These are phyloP conservation scores for Rhodeus uyekii DNA, from an alignment of 2,797 vertebrate species.

Conservation along the genomic window DNA sequence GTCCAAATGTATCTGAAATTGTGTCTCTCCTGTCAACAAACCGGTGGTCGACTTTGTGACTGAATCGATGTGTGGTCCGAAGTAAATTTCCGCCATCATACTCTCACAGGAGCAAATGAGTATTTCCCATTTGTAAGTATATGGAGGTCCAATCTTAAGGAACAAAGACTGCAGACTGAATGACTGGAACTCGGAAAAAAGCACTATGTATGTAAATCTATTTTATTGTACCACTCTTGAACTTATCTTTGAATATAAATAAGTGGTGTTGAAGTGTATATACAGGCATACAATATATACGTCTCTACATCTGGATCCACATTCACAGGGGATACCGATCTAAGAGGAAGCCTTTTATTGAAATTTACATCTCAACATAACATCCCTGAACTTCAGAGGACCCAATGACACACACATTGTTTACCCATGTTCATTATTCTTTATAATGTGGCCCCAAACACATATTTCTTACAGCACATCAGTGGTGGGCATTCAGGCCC, in stretches of 20 bases:
- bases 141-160: slow-evolving; percentile 17
- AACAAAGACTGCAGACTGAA: slow-evolving; percentile 28
- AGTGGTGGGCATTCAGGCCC: slow-evolving; percentile 51
- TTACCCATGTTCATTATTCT: slow-evolving; percentile 28
- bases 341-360: slow-evolving; percentile 9
- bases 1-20: neutral
- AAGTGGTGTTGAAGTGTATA: neutral
- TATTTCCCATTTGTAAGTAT: slow-evolving; percentile 29
- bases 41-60: neutral
- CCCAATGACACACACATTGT: slow-evolving; percentile 37
- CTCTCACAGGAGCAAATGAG: slow-evolving; percentile 1
- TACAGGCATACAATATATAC: neutral
- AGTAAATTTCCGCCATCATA: neutral
- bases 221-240: slow-evolving; percentile 33
- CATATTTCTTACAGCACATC: slow-evolving; percentile 54
- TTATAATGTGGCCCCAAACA: slow-evolving; percentile 27
- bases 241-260: slow-evolving; percentile 41
- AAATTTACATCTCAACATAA: slow-evolving; percentile 41
- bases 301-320: neutral
- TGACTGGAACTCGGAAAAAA: slow-evolving; percentile 29
- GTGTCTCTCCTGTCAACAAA: neutral
- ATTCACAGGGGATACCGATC: slow-evolving; percentile 1
- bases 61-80: neutral
- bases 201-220: slow-evolving; percentile 44
- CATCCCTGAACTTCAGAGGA: slow-evolving; percentile 33